Percentiles rank a stretch among this genome's conserved stretches.
These are phyloP conservation scores for Seira musarum DNA, from an alignment of 2,888 invertebrate genomes.

Conservation along the genomic window DNA sequence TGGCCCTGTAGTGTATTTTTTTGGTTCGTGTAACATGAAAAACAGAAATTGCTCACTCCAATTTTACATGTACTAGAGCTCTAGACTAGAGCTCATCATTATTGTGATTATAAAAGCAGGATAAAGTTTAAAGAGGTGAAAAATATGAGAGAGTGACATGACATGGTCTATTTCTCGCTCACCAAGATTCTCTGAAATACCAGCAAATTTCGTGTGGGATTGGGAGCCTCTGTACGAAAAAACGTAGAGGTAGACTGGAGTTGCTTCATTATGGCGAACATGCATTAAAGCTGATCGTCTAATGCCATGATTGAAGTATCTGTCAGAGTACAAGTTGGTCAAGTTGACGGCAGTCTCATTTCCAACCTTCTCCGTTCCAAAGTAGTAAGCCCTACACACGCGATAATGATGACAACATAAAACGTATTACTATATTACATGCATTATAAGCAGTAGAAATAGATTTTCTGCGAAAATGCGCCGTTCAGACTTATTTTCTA, in stretches of 20 bases:
- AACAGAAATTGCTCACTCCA: neutral
- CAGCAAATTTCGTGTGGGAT: conserved; percentile 61
- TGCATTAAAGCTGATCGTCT: conserved; percentile 66
- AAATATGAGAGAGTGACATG: neutral
- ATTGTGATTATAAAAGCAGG: neutral
- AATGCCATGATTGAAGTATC: conserved; percentile 65
- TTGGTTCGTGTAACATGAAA: conserved; percentile 6
- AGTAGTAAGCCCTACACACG: conserved; percentile 75
- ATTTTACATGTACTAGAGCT: neutral
- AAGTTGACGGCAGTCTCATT: conserved; percentile 60
- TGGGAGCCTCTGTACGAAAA: conserved; percentile 60
- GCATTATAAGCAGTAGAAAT: neutral
- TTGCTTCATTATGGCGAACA: conserved; percentile 65
- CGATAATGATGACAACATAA: too few species aligned
- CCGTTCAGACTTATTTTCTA: too few species aligned
- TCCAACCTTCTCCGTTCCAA: conserved; percentile 71
- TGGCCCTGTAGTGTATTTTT: neutral
- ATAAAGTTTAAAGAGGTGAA: conserved; percentile 1
- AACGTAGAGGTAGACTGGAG: conserved; percentile 64
- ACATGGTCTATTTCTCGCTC: neutral
- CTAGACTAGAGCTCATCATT: neutral
- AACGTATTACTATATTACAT: neutral
- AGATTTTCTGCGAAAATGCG: neutral
- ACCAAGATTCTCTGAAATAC: conserved; percentile 60
- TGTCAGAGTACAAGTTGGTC: conserved; percentile 66